A percentile compares a stretch with the other conserved stretches of the same genome.
Evolutionary conservation across 2,113 vertebrate species (phyloP).

Genomic region (Neopipo cinnamomea): DNA sequence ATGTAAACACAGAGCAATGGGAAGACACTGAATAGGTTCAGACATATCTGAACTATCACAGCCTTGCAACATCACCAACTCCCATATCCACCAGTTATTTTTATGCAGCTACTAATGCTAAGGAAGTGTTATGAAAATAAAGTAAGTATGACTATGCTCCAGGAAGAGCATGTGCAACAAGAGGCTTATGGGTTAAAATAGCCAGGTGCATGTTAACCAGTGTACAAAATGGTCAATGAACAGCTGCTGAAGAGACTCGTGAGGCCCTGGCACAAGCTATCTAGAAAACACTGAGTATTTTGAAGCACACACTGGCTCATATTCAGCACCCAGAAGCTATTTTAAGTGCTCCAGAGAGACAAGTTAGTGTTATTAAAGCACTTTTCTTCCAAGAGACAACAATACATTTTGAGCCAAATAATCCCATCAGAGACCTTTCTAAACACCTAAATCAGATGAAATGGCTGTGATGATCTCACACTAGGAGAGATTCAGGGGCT

Average conservation of each 20-base stretch:
- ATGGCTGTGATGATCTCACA: neutral
- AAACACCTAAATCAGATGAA: constrained; percentile 5
- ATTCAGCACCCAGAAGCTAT: constrained; percentile 27
- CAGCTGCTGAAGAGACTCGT: neutral
- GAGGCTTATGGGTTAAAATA: neutral
- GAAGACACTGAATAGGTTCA: neutral
- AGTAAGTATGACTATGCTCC: neutral
- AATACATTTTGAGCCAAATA: neutral
- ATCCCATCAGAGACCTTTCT: neutral
- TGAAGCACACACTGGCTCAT: neutral
- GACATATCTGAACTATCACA: neutral
- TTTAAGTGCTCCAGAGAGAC: neutral
- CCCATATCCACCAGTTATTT: neutral
- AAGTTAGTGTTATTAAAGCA: neutral
- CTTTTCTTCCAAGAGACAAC: neutral
- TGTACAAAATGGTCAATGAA: neutral
- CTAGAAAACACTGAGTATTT: neutral
- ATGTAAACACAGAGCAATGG: neutral
- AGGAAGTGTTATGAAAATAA: neutral
- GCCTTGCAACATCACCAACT: neutral
- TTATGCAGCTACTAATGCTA: neutral
- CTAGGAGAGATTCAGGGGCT: neutral
- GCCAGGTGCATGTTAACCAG: neutral
- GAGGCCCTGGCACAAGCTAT: neutral
- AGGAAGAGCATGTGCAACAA: neutral